Conservation (phyloP, 1,140 invertebrate species). For the Dreissena rostriformis region DNA sequence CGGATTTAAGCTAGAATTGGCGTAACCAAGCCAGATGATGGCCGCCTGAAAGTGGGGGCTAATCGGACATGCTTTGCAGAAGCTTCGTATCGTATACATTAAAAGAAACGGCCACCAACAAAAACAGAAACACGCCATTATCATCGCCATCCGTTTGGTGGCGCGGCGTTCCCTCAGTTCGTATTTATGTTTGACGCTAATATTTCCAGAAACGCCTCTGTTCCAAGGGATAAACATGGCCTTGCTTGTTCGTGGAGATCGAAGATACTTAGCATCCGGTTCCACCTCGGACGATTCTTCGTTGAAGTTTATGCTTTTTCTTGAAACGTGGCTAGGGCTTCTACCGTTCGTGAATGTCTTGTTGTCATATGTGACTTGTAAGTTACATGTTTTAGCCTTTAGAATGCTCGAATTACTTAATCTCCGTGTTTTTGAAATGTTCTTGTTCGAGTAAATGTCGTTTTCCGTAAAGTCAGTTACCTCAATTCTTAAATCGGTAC, state of each 20-base stretch:
- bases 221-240: slow-evolving; percentile 57
- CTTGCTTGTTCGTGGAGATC: slow-evolving; percentile 37
- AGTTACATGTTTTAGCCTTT: slow-evolving; percentile 45
- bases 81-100: slow-evolving; percentile 82
- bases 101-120: slow-evolving; percentile 99
- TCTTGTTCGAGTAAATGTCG: slow-evolving; percentile 10
- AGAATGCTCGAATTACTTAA: background rate
- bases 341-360: background rate
- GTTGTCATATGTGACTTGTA: slow-evolving; percentile 49
- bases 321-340: slow-evolving; percentile 50
- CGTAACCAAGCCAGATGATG: slow-evolving; percentile 96
- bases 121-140: slow-evolving; percentile 99
- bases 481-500: slow-evolving; percentile 36
- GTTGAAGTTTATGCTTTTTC: slow-evolving; percentile 47
- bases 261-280: slow-evolving; percentile 22
- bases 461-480: slow-evolving; percentile 48
- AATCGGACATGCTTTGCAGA: slow-evolving; percentile 73
- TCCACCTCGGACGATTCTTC: slow-evolving; percentile 54
- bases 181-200: slow-evolving; percentile 74
- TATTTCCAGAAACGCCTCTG: slow-evolving; percentile 53
- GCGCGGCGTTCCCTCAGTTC: slow-evolving; percentile 94
- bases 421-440: background rate
- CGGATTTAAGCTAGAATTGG: slow-evolving; percentile 97
- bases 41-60: slow-evolving; percentile 71
- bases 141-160: slow-evolving; percentile 97